Conservation (phyloP, 2,888 invertebrate genomes). For the Eretmocerus hayati region DNA sequence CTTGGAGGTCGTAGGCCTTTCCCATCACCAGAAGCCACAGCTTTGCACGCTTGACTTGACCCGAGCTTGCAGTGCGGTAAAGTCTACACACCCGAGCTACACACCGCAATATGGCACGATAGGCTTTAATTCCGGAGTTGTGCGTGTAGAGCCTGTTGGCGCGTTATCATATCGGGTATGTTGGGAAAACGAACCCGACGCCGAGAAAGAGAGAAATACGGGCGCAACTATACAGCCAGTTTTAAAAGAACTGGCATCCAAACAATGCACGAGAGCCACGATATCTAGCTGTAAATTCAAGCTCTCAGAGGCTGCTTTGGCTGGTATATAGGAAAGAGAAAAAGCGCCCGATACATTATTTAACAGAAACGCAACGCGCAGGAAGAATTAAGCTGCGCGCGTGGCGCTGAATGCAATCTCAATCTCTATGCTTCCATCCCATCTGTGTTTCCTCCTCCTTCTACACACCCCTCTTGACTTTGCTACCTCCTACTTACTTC, state of each 20-base stretch:
- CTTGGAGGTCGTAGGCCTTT: too few species aligned
- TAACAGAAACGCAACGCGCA: not conserved
- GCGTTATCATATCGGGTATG: too few species aligned
- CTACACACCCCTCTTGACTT: not conserved
- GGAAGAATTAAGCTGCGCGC: not conserved
- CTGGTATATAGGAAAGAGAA: not conserved
- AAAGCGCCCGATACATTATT: conserved; percentile 8
- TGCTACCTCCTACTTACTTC: not conserved
- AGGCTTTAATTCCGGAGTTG: too few species aligned
- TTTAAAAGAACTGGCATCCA: too few species aligned
- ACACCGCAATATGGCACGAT: too few species aligned
- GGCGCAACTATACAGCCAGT: too few species aligned
- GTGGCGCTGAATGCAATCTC: conserved; percentile 6
- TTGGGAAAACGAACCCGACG: too few species aligned
- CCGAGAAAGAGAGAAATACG: not conserved
- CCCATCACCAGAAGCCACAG: too few species aligned
- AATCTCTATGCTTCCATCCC: conserved; percentile 8
- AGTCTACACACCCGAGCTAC: too few species aligned
- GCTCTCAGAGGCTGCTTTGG: not conserved
- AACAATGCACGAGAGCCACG: not conserved
- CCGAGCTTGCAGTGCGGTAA: too few species aligned
- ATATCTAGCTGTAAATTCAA: not conserved
- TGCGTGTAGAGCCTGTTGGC: too few species aligned
- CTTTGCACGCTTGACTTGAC: too few species aligned
- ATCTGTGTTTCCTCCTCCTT: not conserved